A percentile compares a stretch with the other conserved stretches of the same genome.
Evolutionary conservation across 2,888 invertebrate species (phyloP).

Genomic region (Amphiduros pacificus): DNA sequence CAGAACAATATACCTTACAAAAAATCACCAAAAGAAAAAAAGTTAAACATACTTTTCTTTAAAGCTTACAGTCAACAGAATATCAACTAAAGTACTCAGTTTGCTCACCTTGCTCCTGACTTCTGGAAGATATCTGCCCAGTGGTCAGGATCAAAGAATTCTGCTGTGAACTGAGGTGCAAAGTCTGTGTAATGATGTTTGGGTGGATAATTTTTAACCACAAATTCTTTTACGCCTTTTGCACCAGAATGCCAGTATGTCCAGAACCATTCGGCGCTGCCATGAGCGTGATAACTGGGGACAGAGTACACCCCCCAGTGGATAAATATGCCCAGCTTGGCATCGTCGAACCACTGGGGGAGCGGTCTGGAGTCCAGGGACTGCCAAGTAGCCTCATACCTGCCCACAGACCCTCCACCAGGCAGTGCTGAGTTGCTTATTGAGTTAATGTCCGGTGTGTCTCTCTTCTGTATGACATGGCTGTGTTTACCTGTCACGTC

Average conservation of each 20-base stretch:
- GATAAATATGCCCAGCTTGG: constrained; percentile 88
- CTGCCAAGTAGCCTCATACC: constrained; percentile 72
- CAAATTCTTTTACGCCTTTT: constrained; percentile 64
- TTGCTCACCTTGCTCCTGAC: constrained; percentile 79
- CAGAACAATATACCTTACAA: constrained; percentile 73
- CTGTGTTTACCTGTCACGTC: no score
- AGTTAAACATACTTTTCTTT: no score
- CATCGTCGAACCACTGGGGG: constrained; percentile 86
- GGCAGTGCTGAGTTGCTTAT: no score
- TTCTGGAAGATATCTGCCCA: constrained; percentile 82
- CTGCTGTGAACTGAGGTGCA: constrained; percentile 79
- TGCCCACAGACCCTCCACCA: no score
- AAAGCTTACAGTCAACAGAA: no score
- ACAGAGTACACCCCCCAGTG: constrained; percentile 94
- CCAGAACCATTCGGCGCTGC: constrained; percentile 54
- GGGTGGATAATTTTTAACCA: constrained; percentile 81
- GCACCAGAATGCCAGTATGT: constrained; percentile 36
- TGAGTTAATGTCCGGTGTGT: no score
- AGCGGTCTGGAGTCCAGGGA: constrained; percentile 82
- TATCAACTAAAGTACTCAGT: no score
- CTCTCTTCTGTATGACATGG: no score
- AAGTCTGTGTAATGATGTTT: constrained; percentile 89
- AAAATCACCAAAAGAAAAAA: no score
- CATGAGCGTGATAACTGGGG: constrained; percentile 71
- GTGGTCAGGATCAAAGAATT: constrained; percentile 79